phyloP scores from a whole-genome alignment of 2,797 vertebrate species.

The Sylvilagus floridanus region DNA sequence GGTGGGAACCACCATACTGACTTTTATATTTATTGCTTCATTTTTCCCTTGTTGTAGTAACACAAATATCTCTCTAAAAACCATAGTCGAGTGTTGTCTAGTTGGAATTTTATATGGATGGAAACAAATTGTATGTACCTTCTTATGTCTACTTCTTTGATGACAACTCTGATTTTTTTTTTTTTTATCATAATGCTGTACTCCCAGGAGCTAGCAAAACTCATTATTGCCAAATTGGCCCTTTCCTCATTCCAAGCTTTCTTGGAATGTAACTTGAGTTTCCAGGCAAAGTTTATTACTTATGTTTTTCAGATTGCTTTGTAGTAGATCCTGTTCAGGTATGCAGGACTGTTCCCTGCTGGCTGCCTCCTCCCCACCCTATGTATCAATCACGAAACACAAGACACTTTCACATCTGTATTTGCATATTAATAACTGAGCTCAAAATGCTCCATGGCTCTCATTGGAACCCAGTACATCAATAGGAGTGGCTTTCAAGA shows the following conservation, averaged over 20 bases:
- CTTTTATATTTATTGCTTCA: background rate
- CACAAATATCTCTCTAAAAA: background rate
- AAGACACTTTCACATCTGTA: background rate
- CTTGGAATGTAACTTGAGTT: conserved; percentile 5
- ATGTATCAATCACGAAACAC: background rate
- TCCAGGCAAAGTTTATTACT: background rate
- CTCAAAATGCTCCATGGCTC: background rate
- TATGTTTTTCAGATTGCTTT: background rate
- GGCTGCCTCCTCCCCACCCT: background rate
- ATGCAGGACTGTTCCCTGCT: background rate
- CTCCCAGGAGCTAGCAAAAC: background rate
- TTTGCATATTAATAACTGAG: background rate
- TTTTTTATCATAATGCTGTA: background rate
- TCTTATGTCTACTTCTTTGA: background rate
- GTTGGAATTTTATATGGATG: background rate
- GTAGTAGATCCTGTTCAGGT: background rate
- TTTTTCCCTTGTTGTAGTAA: background rate
- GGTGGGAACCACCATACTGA: background rate
- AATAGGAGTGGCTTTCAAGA: background rate
- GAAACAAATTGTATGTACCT: background rate
- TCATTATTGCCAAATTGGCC: background rate
- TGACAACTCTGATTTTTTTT: background rate
- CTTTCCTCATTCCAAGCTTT: background rate
- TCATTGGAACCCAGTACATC: background rate
- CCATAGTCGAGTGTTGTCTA: background rate